Evolutionary conservation across 2,113 vertebrate species (phyloP), one percentile per base, ranked within the genome.

Genomic region (Gallinago media): DNA sequence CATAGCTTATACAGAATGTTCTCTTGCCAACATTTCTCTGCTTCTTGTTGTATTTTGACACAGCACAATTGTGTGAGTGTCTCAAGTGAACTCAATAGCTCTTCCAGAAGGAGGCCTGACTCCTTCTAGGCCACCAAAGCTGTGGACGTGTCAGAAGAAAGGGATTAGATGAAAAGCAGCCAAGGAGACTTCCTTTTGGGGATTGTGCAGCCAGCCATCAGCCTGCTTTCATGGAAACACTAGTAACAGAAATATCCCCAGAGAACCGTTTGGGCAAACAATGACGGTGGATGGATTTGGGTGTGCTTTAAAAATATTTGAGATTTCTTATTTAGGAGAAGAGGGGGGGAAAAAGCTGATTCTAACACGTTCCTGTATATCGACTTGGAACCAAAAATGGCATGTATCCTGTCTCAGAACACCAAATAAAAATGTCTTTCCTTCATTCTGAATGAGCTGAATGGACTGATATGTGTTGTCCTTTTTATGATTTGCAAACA

Each of bases 151-250:
- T 81, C 65, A 93, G 72, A 91, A 86, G 61, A 86, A 88, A 93
- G 65, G n/a, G n/a, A 65, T 68, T 47, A 65, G 72, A 78, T 40
- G 44, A 92, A 78, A 94, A 94, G 77, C 61, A 56, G 44, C 68
- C n/a, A 56, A 58, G 32, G 65, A 47, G 34, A 49, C 34, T 92
- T 92, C 88, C 63, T 80, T 65, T 23, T 85, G 65, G 47, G 32
- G 40, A 56, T 42, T 68, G 31, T 86, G 76, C 12, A 86, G 34
- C 6, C 70, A 73, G 23, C 50, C 81, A 47, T 77, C 32, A 67
- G 56, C 58, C 72, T 81, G 47, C 80, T 93, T 86, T 89, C 70
- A 67, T 91, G 77, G 74, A 86, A 96, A 82, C 61, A 42, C 44
- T 49, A 17, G 27, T 59, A 66, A 80, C 50, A 66, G 76, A 92